phyloP scores from a whole-genome alignment of 1,140 invertebrate genomes.

The Dufourea novaeangliae region DNA sequence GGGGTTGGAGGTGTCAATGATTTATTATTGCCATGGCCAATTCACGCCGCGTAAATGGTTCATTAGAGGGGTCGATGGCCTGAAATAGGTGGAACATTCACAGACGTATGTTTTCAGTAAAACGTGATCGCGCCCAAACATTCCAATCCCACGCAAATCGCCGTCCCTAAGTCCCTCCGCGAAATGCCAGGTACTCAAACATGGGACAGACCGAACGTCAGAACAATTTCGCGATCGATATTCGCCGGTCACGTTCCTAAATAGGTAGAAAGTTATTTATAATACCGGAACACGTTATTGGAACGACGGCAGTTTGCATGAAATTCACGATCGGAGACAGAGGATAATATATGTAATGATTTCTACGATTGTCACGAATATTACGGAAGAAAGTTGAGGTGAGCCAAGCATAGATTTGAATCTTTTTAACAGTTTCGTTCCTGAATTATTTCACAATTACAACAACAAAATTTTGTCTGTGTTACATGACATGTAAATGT shows the following conservation, averaged over 20 bases:
- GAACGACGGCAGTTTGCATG: neutral
- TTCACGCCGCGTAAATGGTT: slow-evolving; percentile 22
- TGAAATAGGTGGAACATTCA: slow-evolving; percentile 8
- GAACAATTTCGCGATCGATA: slow-evolving; percentile 41
- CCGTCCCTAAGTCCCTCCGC: slow-evolving; percentile 58
- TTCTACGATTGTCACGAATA: neutral
- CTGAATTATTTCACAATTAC: too few relatives aligned
- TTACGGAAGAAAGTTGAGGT: neutral
- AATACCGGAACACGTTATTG: neutral
- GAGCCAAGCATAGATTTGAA: neutral
- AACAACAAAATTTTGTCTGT: too few relatives aligned
- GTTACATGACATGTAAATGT: too few relatives aligned
- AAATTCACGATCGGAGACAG: neutral
- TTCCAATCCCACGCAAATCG: slow-evolving; percentile 70
- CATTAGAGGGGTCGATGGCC: slow-evolving; percentile 20
- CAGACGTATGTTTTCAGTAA: slow-evolving; percentile 55
- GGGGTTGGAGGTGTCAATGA: neutral
- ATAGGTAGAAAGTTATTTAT: slow-evolving; percentile 19
- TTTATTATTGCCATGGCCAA: slow-evolving; percentile 2
- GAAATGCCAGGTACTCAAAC: slow-evolving; percentile 55
- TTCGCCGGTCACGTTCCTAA: neutral
- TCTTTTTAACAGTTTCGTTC: too few relatives aligned
- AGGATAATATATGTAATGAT: neutral
- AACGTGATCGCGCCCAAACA: slow-evolving; percentile 66
- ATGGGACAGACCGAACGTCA: slow-evolving; percentile 31